These are phyloP conservation scores for Aselliscus stoliczkanus DNA, from an alignment of 2,797 vertebrate species.

Conservation along the genomic window DNA sequence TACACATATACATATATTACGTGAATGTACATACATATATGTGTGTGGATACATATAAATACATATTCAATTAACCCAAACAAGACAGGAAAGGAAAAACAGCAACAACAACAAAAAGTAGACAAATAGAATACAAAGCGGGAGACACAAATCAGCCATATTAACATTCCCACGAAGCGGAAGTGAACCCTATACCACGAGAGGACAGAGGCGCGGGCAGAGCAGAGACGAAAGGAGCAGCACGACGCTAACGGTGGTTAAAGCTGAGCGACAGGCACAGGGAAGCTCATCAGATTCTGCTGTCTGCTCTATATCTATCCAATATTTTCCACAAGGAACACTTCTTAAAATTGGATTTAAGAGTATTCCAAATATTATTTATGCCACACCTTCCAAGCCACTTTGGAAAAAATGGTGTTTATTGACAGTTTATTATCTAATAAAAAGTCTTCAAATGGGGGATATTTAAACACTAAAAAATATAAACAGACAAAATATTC, in stretches of 20 bases:
- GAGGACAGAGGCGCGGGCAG: fast-evolving
- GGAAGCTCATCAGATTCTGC: fast-evolving
- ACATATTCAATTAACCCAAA: background rate
- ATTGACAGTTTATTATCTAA: background rate
- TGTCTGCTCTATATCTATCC: background rate
- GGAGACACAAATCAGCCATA: background rate
- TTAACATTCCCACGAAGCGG: fast-evolving
- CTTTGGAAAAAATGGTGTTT: background rate
- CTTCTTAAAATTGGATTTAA: background rate
- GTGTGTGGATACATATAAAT: background rate
- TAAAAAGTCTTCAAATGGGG: background rate
- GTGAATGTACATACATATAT: background rate
- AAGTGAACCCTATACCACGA: background rate
- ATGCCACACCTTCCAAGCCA: background rate
- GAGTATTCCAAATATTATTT: background rate
- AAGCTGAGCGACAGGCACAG: fast-evolving
- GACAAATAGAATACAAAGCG: background rate
- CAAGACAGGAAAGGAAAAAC: background rate
- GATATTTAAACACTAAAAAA: background rate
- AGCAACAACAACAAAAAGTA: background rate
- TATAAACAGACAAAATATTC: background rate
- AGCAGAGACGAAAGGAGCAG: fast-evolving
- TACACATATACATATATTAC: background rate
- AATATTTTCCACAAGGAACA: background rate
- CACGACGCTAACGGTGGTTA: fast-evolving